Evolutionary conservation across 1,140 invertebrate genomes (phyloP), one percentile per base, ranked within the genome.

Genomic region (Geopemphigus sp.): DNA sequence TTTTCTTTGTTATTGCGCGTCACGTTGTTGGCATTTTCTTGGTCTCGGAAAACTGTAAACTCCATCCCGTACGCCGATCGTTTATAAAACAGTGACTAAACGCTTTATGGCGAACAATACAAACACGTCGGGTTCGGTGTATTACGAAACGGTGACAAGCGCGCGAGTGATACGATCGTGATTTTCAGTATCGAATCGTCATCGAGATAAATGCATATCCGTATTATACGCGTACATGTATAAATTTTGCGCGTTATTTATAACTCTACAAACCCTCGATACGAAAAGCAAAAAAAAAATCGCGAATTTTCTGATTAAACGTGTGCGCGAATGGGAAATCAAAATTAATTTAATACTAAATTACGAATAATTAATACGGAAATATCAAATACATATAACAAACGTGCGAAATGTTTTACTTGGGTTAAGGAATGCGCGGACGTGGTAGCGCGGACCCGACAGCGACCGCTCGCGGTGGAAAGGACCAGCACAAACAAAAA

Each of bases 1-100:
- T 78, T 78, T 17, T 78, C 74, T 22, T 78, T 78, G 32, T 70
- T 61, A n/a, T 63, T 72, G 15, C 74, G 74, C 39, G 45, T 10
- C 17, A 59, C 56, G 10, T 76, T 76, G n/a, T 50, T 26, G 6
- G 39, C 57, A 0, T 78, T 78, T 17, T 78, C 74, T 63, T 63
- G 74, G n/a, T 78, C 74, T 1, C 74, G 29, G 39, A 78, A 78
- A 29, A 78, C 74, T 0, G 74, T 63, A 12, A 78, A 78, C 26
- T 78, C 74, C 74, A 78, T 78, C 14, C 0, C 24, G 24, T 39
- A 4, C 3, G 47, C 11, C 50, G 45, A 14, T 72, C 10, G 2
- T 8, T 39, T 39, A 39, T 39, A 39, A 39, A 39, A 39, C 8
- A 39, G 8, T 39, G 8, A 39, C 32, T 39, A 3, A 8, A 39